Conservation (phyloP, 2,888 invertebrate genomes). For the Ceramica pisi region DNA sequence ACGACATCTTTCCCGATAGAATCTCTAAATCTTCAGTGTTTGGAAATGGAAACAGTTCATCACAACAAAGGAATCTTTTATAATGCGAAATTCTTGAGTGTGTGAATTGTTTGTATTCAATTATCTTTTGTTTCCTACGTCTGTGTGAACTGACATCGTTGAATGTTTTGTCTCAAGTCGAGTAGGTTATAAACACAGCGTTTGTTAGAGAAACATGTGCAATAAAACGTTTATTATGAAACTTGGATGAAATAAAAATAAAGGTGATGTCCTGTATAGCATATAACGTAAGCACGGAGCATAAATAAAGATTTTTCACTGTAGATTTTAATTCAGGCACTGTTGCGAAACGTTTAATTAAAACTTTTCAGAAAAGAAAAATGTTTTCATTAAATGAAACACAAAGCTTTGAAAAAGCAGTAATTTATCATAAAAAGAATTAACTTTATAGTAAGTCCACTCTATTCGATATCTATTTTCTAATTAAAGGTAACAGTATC, state of each 20-base stretch:
- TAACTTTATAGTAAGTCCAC: neutral
- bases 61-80: conserved; percentile 59
- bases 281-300: conserved; percentile 7
- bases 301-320: conserved; percentile 6
- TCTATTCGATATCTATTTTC: neutral
- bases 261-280: conserved; percentile 10
- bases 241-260: conserved; percentile 28
- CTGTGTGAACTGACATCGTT: conserved; percentile 53
- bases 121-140: conserved; percentile 59
- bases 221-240: conserved; percentile 32
- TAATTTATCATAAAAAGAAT: conserved; percentile 4
- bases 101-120: conserved; percentile 53
- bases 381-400: neutral
- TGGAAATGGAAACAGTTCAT: conserved; percentile 52
- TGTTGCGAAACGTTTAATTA: conserved; percentile 4
- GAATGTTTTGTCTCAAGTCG: conserved; percentile 45
- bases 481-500: conserved; percentile 10
- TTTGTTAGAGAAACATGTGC: conserved; percentile 28
- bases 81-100: conserved; percentile 57
- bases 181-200: conserved; percentile 35
- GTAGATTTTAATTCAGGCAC: neutral
- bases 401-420: neutral
- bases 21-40: conserved; percentile 42
- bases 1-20: conserved; percentile 27
- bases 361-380: conserved; percentile 5